Evolutionary conservation across 2,888 invertebrate species (phyloP), one percentile per base, ranked within the genome.

Genomic region (Timema cristinae): DNA sequence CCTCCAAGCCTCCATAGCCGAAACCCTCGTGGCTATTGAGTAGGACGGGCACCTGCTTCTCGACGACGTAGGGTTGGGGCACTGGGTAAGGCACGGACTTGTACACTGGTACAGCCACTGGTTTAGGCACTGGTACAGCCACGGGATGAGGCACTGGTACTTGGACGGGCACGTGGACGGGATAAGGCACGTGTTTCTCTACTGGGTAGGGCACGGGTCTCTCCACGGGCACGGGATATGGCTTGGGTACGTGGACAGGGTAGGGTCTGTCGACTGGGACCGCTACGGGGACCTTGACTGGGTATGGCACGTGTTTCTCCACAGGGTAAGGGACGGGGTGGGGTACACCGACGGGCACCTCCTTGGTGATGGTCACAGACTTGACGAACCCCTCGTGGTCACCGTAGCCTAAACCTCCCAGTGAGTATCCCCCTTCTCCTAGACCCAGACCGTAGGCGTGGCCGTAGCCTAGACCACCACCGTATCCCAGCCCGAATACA

Each of bases 161-260:
- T 73, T 89, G 89, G 69, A 93, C 87, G 73, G 90, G 88, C 10
- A 93, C 70, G 15, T 67, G 56, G 10, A 74, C 74, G 10, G 71
- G 72, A 11, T 73, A 73, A 0, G 74, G 73, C 9, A 71, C 67
- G 49, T 73, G 73, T 50, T 66, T 71, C 63, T 71, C 73, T 2
- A 74, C 88, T 32, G 88, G 85, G 48, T 93, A 69, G 5, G 78
- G 78, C 16, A 78, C 76, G 16, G 75, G 77, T 69, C 76, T 78
- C 72, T 77, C 77, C 2, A 79, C 78, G 16, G 76, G 74, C 2
- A 74, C 74, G 15, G 74, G 72, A 50, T 73, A 73, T n/a, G 75
- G 74, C 76, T 89, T 88, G 54, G 90, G 90, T 74, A 92, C 88
- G 79, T 91, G 73, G 48, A 74, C 73, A 15, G 72, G 74, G 71